Base-by-base conservation (phyloP, 2,113 vertebrate genomes). In the Hystrix cristata region DNA sequence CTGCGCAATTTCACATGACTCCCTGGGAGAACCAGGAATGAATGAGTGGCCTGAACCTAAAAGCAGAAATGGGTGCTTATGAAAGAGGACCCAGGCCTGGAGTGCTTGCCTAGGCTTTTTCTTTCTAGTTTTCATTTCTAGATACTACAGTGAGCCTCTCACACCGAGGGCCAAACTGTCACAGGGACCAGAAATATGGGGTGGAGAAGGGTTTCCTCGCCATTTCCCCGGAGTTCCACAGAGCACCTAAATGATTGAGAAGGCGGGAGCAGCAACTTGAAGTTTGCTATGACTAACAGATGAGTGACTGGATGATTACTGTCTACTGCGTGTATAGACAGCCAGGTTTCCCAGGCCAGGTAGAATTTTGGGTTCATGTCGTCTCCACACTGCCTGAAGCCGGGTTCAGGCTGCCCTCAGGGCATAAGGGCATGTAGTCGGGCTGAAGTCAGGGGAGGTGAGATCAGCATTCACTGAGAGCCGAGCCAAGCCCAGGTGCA, bases 1-100 rank as follows among this genome's bases (percentile, higher is more conserved):
- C n/a, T 92, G 19, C 11, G 90, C 5, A 12, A 19, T 51, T 23
- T 83, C 76, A 81, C 69, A 34, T 95, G 74, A 91, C 84, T 43
- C 7, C 48, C 25, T 69, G 82, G 29, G 34, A 71, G 51, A 59
- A 5, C 1, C 69, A 55, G 71, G 31, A 34, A 76, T 90, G 74
- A 93, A 80, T n/a, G 57, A 81, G 62, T 62, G 31, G 59, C 43
- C 7, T 67, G 76, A 94, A 79, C 15, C 46, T 80, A 81, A 76
- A 90, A 80, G 25, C 3, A 1, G 92, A 96, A 98, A 84, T 84
- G 15, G 12, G n/a, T 81, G 19, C 27, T 76, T 90, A 80, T 84
- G 92, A 96, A 96, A 96, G 92, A 91, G 83, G 31, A 10, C 31
- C 59, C 29, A 55, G 60, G 25, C 4, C 25, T 89, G 16, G 6